These are phyloP conservation scores for Salmo trutta DNA, from an alignment of 2,797 vertebrate genomes.

Conservation along the genomic window DNA sequence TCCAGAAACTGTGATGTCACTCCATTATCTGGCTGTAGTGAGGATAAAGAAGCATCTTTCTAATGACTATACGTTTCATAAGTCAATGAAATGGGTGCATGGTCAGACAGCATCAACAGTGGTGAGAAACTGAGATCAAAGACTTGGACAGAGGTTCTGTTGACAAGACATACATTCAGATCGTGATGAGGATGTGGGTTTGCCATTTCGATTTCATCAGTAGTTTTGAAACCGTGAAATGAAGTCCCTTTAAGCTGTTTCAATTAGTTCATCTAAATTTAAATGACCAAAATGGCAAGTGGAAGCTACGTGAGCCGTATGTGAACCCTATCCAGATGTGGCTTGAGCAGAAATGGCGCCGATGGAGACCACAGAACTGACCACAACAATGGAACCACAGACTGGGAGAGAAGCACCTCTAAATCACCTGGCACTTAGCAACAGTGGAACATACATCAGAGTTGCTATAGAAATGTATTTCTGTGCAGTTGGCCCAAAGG, in stretches of 20 bases:
- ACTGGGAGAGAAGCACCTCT: neutral
- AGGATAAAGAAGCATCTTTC: neutral
- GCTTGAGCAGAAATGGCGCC: constrained; percentile 70
- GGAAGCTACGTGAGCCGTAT: constrained; percentile 22
- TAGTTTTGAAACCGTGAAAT: constrained; percentile 70
- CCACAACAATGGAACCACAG: constrained; percentile 40
- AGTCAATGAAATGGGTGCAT: neutral
- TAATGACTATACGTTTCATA: neutral
- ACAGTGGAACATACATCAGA: constrained; percentile 70
- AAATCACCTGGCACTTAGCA: constrained; percentile 66
- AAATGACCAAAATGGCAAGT: constrained; percentile 55
- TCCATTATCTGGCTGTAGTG: neutral
- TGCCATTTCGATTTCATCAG: neutral
- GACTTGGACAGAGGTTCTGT: neutral
- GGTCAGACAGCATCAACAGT: neutral
- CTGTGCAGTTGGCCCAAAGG: constrained; percentile 61
- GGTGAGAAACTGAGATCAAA: neutral
- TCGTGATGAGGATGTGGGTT: constrained; percentile 55
- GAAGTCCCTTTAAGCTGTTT: constrained; percentile 49
- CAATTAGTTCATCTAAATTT: constrained; percentile 24
- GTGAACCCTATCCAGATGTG: constrained; percentile 51
- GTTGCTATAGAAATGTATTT: constrained; percentile 74
- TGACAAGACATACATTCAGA: neutral
- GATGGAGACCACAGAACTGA: constrained; percentile 28
- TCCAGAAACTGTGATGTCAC: neutral